Base-by-base conservation (phyloP, 1,140 invertebrate species). In the Neotoxoptera formosana region DNA sequence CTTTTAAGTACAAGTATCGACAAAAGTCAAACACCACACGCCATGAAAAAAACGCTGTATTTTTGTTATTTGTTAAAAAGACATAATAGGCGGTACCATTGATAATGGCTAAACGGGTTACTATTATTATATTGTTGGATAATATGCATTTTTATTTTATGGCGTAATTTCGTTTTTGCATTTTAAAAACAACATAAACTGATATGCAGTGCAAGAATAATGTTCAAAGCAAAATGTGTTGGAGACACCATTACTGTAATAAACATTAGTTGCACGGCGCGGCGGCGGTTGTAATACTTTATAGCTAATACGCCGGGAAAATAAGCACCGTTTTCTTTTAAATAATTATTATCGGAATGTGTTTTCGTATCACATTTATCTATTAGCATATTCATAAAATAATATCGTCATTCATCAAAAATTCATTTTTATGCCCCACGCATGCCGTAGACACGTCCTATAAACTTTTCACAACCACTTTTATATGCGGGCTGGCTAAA, bases 381-480 rank as follows among this genome's bases (percentile, higher is more conserved):
- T 67, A 67, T 67, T 67, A 67, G 60, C 60, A 67, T 67, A 67
- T 67, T 67, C 60, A 67, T 67, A 67, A 41, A 41, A 41, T 67
- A 67, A 67, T 67, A 67, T 67, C 14, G n/a, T 67, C n/a, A 67
- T 67, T 67, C 30, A 17, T 67, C 60, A 67, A 67, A 30, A 86
- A 86, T 47, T 45, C 11, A 48, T 86, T 23, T 41, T 86, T 86
- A 86, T 86, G 30, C 30, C 45, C 17, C 25, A 34, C 47, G 41
- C 76, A 23, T 88, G 30, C 4, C 8, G 34, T 23, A 56, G 51
- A 89, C 88, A 53, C 34, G 11, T 56, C 25, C 8, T 25, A 89
- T 53, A 56, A 89, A 89, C 88, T 89, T 89, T 89, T 89, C 34
- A 89, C 20, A 86, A 34, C 23, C 48, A 53, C 88, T 56, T 89